phyloP scores from a whole-genome alignment of 2,797 vertebrate genomes.

The Pseudocheirus occidentalis region DNA sequence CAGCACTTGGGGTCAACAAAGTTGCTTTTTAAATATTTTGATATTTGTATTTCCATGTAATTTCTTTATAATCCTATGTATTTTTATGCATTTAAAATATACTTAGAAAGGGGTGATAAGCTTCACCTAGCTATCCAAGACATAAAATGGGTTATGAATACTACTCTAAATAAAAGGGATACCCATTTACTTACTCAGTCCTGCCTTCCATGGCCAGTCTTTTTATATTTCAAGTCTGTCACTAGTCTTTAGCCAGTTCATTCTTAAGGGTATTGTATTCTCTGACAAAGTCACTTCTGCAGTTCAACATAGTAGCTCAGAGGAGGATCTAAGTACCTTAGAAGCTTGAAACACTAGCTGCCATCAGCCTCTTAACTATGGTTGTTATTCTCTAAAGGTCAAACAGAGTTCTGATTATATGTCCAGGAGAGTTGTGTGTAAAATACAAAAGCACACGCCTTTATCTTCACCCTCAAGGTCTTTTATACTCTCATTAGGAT shows the following conservation, averaged over 20 bases:
- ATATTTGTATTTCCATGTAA: background rate
- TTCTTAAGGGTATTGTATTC: background rate
- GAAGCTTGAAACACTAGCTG: background rate
- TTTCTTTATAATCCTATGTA: background rate
- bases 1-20: background rate
- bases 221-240: background rate
- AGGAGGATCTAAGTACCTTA: background rate
- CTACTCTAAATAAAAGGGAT: background rate
- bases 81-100: background rate
- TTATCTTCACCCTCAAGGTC: background rate
- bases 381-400: background rate
- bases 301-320: background rate
- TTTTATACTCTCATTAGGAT: background rate
- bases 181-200: background rate
- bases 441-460: background rate
- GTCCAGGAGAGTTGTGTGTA: background rate
- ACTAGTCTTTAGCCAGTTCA: background rate
- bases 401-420: background rate
- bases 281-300: background rate
- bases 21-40: background rate
- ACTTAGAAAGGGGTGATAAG: background rate
- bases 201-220: background rate
- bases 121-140: background rate
- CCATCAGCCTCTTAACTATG: background rate
- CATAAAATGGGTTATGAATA: background rate